These are phyloP conservation scores for Synanthedon tipuliformis DNA, from an alignment of 2,888 invertebrate species.

Conservation along the genomic window DNA sequence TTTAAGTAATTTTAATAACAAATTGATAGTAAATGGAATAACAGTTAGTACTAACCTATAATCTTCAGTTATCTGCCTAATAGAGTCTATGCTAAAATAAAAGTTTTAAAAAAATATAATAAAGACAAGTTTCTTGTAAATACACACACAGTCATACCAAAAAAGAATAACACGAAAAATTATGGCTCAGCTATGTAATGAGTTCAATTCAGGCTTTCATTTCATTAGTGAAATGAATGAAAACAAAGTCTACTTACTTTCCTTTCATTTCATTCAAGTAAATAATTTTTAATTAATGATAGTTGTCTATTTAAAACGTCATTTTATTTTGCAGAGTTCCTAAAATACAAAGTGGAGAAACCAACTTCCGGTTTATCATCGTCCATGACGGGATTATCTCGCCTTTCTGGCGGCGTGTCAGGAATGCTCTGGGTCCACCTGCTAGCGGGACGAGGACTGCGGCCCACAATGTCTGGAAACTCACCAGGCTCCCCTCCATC, in stretches of 20 bases:
- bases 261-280: neutral
- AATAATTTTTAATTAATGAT: neutral
- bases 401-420: slow-evolving; percentile 72
- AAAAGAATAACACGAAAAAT: no score
- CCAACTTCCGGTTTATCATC: slow-evolving; percentile 65
- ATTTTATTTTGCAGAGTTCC: slow-evolving; percentile 75
- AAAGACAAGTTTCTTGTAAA: no score
- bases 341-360: slow-evolving; percentile 91
- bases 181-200: no score
- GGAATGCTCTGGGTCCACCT: slow-evolving; percentile 93
- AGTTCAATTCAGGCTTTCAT: neutral
- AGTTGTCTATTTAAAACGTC: neutral
- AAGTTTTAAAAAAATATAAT: no score
- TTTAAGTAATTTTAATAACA: no score
- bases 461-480: slow-evolving; percentile 76
- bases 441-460: slow-evolving; percentile 86
- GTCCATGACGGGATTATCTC: slow-evolving; percentile 67
- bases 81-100: no score
- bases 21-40: no score
- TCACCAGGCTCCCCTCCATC: slow-evolving; percentile 80
- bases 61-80: no score
- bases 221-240: no score
- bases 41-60: no score
- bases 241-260: neutral
- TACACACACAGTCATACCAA: no score